A percentile compares a stretch with the other conserved stretches of the same genome.
Conservation (phyloP, 2,888 invertebrate species). For the Ommatoiulus sabulosus region DNA sequence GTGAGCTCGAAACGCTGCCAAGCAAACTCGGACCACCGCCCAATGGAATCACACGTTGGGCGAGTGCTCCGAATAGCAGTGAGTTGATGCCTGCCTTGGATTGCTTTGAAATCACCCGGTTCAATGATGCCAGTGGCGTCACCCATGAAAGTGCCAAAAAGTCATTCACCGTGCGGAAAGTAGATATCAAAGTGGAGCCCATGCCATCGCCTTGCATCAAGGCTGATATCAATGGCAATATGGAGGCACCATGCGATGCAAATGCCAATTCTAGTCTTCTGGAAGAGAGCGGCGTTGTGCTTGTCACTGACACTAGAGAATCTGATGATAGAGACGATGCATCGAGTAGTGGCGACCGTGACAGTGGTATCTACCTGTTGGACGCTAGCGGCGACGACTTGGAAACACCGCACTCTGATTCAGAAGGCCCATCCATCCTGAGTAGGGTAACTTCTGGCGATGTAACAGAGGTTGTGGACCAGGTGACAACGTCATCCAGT, state of each 20-base stretch:
- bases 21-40: neutral
- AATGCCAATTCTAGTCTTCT: slow-evolving; percentile 5
- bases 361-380: slow-evolving; percentile 59
- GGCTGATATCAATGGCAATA: slow-evolving; percentile 22
- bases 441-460: neutral
- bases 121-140: neutral
- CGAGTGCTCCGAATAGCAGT: neutral
- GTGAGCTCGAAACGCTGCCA: neutral
- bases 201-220: neutral
- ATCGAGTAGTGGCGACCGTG: slow-evolving; percentile 52
- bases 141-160: slow-evolving; percentile 12
- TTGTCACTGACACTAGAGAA: neutral
- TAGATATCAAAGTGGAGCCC: neutral
- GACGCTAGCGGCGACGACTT: slow-evolving; percentile 53
- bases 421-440: neutral
- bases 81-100: neutral
- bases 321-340: slow-evolving; percentile 17
- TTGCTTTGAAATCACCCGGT: neutral
- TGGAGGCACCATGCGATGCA: neutral
- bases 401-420: slow-evolving; percentile 35
- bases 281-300: neutral
- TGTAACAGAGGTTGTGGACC: neutral
- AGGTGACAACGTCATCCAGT: neutral
- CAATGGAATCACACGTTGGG: neutral
- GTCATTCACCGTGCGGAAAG: neutral